Evolutionary conservation across 2,797 vertebrate genomes (phyloP).

Genomic region (Carcharodon carcharias): DNA sequence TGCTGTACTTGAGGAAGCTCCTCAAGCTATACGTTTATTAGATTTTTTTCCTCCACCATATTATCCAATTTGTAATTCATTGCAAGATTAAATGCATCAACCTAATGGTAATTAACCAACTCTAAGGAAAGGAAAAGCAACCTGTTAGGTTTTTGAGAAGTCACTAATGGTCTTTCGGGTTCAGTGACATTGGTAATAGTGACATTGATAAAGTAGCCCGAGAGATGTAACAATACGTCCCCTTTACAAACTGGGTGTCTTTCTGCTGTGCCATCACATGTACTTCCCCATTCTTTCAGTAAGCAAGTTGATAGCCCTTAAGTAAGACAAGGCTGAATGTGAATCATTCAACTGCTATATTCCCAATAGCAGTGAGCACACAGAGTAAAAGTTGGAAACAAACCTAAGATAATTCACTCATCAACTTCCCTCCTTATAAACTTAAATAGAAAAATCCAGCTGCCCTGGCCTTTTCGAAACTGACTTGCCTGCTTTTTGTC

Average conservation of each 20-base stretch:
- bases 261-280: neutral
- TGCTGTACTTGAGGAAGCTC: neutral
- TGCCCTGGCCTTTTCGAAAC: too few species aligned
- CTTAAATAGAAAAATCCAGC: too few species aligned
- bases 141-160: neutral
- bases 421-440: too few species aligned
- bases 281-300: neutral
- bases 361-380: neutral
- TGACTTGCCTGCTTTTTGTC: too few species aligned
- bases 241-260: neutral
- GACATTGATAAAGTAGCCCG: neutral
- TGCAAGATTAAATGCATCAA: neutral
- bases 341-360: neutral
- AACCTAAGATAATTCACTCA: neutral
- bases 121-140: neutral
- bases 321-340: neutral
- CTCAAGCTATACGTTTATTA: neutral
- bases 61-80: neutral
- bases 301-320: neutral
- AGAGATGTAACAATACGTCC: neutral
- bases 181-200: neutral
- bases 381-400: neutral
- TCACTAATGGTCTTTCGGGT: neutral
- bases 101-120: neutral
- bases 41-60: neutral